Percentiles rank a stretch among this genome's conserved stretches.
These are phyloP conservation scores for Stenopsyche tienmushanensis DNA, from an alignment of 1,140 invertebrate species.

Conservation along the genomic window DNA sequence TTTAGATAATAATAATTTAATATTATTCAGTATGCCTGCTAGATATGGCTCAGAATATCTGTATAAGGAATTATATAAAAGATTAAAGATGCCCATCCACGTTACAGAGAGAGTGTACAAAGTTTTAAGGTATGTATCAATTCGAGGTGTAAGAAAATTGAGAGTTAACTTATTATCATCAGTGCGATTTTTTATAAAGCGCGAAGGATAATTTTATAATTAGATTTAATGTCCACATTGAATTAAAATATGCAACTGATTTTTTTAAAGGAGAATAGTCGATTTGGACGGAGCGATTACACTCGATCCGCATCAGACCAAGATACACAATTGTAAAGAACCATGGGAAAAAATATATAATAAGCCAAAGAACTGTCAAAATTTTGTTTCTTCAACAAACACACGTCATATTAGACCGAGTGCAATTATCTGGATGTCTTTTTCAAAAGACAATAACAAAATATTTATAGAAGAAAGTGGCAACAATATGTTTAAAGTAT, in stretches of 20 bases:
- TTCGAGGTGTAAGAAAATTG: background rate
- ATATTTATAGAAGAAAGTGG: conserved; percentile 45
- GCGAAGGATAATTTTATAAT: no score
- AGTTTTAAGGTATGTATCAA: conserved; percentile 44
- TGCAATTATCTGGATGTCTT: conserved; percentile 55
- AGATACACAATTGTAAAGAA: conserved; percentile 53
- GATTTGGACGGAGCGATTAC: conserved; percentile 50
- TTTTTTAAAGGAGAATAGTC: conserved; percentile 30
- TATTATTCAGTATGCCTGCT: conserved; percentile 57
- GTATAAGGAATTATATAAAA: conserved; percentile 58
- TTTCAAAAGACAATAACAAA: conserved; percentile 41
- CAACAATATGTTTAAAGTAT: conserved; percentile 52
- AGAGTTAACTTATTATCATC: conserved; percentile 3
- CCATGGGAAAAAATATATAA: conserved; percentile 16
- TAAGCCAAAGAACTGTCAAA: conserved; percentile 4
- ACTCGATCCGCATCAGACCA: conserved; percentile 43
- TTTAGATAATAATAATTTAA: conserved; percentile 48
- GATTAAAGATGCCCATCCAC: conserved; percentile 58
- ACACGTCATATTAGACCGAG: conserved; percentile 52
- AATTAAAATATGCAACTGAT: conserved; percentile 6
- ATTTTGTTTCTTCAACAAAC: background rate
- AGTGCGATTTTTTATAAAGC: background rate
- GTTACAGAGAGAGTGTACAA: conserved; percentile 48
- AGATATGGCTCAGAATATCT: conserved; percentile 63
- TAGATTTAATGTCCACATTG: background rate